phyloP scores from a whole-genome alignment of 2,888 invertebrate genomes.

The Pseudococcus viburni region DNA sequence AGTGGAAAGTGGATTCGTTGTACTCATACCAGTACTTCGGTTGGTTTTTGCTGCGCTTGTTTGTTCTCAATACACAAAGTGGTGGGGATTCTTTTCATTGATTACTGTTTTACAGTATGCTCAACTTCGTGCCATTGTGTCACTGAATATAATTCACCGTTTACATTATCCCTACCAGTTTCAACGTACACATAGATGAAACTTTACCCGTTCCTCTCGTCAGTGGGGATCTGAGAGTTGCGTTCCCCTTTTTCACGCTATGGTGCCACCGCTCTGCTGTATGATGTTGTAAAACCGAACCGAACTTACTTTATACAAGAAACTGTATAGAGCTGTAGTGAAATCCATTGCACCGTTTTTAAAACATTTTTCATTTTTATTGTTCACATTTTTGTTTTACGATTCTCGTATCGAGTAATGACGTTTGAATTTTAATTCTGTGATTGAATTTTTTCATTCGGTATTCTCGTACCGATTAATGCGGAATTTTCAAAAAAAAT shows the following conservation, averaged over 20 bases:
- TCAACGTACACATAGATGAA: not conserved
- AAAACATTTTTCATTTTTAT: too few relatives aligned
- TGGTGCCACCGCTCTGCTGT: not conserved
- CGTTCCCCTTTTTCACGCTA: constrained; percentile 39
- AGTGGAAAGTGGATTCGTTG: constrained; percentile 12
- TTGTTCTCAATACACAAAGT: constrained; percentile 37
- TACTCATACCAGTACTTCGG: not conserved
- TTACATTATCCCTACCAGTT: not conserved
- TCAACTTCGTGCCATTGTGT: constrained; percentile 19
- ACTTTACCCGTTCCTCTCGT: constrained; percentile 31
- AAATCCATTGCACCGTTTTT: constrained; percentile 6
- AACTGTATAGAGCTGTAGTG: not conserved
- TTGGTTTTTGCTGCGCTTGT: constrained; percentile 26
- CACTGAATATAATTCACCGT: not conserved
- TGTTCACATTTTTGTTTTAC: too few relatives aligned
- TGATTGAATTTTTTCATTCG: not conserved
- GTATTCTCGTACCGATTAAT: not conserved
- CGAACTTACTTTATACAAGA: not conserved
- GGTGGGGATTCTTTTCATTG: constrained; percentile 44
- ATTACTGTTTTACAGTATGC: constrained; percentile 29
- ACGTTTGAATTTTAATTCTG: constrained; percentile 6
- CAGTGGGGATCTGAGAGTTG: constrained; percentile 59
- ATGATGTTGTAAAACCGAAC: constrained; percentile 6
- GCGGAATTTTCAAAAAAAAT: not conserved
- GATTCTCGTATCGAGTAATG: not conserved